A percentile compares a stretch with the other conserved stretches of the same genome.
These are phyloP conservation scores for Siniperca obscura DNA, from an alignment of 2,797 vertebrate species.

Conservation along the genomic window DNA sequence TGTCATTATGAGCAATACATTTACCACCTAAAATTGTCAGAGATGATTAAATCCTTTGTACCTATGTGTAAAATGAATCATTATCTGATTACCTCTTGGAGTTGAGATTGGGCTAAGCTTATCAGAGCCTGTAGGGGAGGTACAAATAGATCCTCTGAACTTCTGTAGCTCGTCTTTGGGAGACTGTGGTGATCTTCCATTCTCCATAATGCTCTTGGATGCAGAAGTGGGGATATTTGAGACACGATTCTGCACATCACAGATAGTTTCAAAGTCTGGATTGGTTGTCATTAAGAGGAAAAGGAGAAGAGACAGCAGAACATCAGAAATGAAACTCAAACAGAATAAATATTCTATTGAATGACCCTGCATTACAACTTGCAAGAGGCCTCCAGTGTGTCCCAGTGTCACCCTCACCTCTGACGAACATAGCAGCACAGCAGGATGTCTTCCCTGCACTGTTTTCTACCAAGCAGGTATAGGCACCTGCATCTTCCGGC, in stretches of 20 bases:
- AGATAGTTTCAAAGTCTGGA: conserved; percentile 80
- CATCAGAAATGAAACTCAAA: conserved; percentile 32
- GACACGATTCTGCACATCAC: not conserved
- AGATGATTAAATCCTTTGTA: not conserved
- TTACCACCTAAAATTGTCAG: not conserved
- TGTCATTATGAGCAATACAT: not conserved
- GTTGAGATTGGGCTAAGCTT: conserved; percentile 58
- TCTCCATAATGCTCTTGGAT: conserved; percentile 49
- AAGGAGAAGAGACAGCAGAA: conserved; percentile 16
- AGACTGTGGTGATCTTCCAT: conserved; percentile 37
- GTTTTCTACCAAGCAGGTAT: conserved; percentile 84
- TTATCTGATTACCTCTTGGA: conserved; percentile 64
- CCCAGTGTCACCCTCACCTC: conserved; percentile 69
- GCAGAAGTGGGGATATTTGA: conserved; percentile 39
- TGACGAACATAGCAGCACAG: conserved; percentile 81
- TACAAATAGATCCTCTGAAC: conserved; percentile 27
- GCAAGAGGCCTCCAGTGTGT: not conserved
- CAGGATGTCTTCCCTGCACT: conserved; percentile 79
- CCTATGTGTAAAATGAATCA: not conserved
- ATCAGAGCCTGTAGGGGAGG: conserved; percentile 42
- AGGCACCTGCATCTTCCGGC: conserved; percentile 84
- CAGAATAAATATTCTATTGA: not conserved
- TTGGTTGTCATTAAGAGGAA: conserved; percentile 35
- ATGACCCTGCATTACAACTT: not conserved
- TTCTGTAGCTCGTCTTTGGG: conserved; percentile 32